Base-by-base conservation (phyloP, 2,888 invertebrate genomes). In the Andrena flavipes region DNA sequence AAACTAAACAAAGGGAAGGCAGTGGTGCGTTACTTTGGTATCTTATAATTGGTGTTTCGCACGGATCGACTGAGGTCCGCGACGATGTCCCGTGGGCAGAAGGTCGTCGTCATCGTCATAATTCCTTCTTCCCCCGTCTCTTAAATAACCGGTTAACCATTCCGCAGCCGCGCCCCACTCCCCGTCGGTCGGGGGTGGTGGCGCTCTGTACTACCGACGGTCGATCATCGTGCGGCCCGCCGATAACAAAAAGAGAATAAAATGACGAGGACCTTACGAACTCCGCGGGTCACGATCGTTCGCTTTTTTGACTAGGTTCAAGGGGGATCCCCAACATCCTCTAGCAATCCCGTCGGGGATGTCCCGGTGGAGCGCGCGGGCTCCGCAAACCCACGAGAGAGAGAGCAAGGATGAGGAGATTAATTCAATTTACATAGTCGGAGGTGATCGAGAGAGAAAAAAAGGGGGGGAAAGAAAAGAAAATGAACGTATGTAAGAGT, bases 1-100 rank as follows among this genome's bases (percentile, higher is more conserved):
- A 87, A 86, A 90, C 87, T 87, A 84, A 89, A 91, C 80, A 84
- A 85, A 90, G 88, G 89, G 87, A 88, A 92, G 92, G 92, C 92
- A 92, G 92, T 92, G 92, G 91, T 91, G 92, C 91, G 90, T 92
- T 92, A 90, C 90, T 90, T 91, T 85, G 89, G 88, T 91, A 90
- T 84, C 67, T 82, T 85, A 78, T 85, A 89, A 84, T 86, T 87
- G 87, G 81, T 88, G 86, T 84, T 82, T 87, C 81, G 85, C 84
- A 80, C 86, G 80, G 82, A 87, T 88, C 85, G 67, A 77, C 73
- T 69, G 76, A 79, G 63, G 59, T 80, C 82, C 78, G 79, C 75
- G 70, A 60, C 84, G 76, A 79, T 54, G 65, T 84, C 59, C 71
- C 77, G 77, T 65, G 74, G 68, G 64, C 75, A 74, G 75, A 75